Percentiles rank a stretch among this genome's conserved stretches.
These are phyloP conservation scores for Apamea monoglypha DNA, from an alignment of 2,888 invertebrate species.

Conservation along the genomic window DNA sequence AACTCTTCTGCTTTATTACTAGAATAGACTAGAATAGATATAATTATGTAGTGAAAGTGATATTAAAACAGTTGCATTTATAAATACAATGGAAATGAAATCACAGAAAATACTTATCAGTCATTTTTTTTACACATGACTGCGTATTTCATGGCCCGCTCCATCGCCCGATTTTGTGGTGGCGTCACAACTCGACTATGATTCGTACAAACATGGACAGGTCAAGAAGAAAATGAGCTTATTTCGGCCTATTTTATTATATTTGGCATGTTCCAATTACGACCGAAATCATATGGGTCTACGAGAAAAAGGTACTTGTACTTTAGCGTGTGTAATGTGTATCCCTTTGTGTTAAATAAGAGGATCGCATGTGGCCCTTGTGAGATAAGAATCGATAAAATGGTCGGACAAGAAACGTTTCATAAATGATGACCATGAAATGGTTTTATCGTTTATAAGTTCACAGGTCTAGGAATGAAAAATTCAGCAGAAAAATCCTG, in stretches of 20 bases:
- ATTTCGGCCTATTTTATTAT: slow-evolving; percentile 50
- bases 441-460: slow-evolving; percentile 2
- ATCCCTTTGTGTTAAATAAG: slow-evolving; percentile 49
- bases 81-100: slow-evolving; percentile 40
- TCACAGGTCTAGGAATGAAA: too few species aligned
- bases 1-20: background rate
- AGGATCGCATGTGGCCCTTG: slow-evolving; percentile 38
- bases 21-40: background rate
- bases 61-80: background rate
- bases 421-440: slow-evolving; percentile 21
- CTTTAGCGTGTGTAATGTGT: slow-evolving; percentile 40
- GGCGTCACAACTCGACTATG: slow-evolving; percentile 28
- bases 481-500: background rate
- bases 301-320: slow-evolving; percentile 49
- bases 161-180: slow-evolving; percentile 1
- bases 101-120: slow-evolving; percentile 26
- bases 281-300: slow-evolving; percentile 56
- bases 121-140: background rate
- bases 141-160: slow-evolving; percentile 27
- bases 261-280: slow-evolving; percentile 60
- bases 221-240: slow-evolving; percentile 56
- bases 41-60: slow-evolving; percentile 12
- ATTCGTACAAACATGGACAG: slow-evolving; percentile 44
- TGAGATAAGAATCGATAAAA: slow-evolving; percentile 33
- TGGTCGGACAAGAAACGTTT: slow-evolving; percentile 5